These are phyloP conservation scores for Dendrophyllia cribrosa DNA, from an alignment of 64 coral and sea anemone genomes.

Conservation along the genomic window DNA sequence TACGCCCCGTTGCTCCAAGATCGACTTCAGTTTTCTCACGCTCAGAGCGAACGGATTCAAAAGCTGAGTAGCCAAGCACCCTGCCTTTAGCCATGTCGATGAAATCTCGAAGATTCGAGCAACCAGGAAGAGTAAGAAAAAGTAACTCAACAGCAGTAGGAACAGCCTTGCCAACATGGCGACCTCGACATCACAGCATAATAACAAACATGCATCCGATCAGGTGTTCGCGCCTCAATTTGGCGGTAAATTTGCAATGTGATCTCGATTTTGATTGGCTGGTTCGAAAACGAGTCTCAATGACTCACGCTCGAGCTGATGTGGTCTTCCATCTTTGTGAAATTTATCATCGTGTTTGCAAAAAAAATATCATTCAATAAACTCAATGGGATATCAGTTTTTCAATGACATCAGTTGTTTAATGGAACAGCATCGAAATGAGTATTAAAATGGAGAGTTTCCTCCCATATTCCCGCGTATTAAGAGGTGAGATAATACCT, in stretches of 20 bases:
- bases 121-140: constrained; percentile 87
- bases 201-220: constrained; percentile 51
- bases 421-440: too few species aligned
- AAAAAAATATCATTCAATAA: too few species aligned
- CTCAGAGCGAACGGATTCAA: constrained; percentile 95
- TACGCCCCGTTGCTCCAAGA: constrained; percentile 94
- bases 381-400: too few species aligned
- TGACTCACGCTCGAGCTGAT: not conserved
- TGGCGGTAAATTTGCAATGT: constrained; percentile 43
- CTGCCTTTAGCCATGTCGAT: constrained; percentile 91
- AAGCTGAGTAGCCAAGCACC: constrained; percentile 86
- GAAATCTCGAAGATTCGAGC: constrained; percentile 89
- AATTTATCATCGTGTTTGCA: not conserved
- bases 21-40: constrained; percentile 90
- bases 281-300: constrained; percentile 56
- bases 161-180: constrained; percentile 91
- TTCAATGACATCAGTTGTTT: too few species aligned
- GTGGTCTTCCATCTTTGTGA: not conserved
- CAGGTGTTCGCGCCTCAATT: constrained; percentile 54
- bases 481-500: too few species aligned
- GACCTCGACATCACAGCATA: constrained; percentile 9
- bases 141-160: constrained; percentile 81
- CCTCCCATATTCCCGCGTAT: too few species aligned
- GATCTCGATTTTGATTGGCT: constrained; percentile 56
- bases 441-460: too few species aligned